Evolutionary conservation across 2,888 invertebrate species (phyloP).

Genomic region (Tethea ocularis): DNA sequence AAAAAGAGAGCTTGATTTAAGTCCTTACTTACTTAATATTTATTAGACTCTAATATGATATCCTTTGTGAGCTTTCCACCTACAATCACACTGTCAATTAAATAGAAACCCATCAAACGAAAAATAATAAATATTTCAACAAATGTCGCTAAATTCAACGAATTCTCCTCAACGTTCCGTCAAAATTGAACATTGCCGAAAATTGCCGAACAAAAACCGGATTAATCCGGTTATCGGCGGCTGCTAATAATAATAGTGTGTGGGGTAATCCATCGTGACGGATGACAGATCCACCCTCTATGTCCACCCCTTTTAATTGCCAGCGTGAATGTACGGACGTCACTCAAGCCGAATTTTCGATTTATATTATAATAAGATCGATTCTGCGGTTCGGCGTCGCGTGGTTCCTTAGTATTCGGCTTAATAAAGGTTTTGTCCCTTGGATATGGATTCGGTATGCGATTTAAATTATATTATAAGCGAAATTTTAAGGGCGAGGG

Average conservation of each 20-base stretch:
- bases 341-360: conserved; percentile 73
- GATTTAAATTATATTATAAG: conserved; percentile 3
- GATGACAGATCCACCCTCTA: conserved; percentile 62
- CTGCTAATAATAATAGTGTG: conserved; percentile 78
- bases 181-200: conserved; percentile 39
- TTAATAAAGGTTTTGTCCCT: conserved; percentile 31
- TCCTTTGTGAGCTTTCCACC: too few relatives aligned
- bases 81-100: too few relatives aligned
- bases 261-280: conserved; percentile 73
- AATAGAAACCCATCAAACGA: too few relatives aligned
- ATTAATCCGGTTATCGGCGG: conserved; percentile 73
- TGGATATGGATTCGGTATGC: conserved; percentile 13
- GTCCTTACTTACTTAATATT: too few relatives aligned
- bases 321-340: conserved; percentile 66
- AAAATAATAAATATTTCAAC: background rate
- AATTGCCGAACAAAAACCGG: conserved; percentile 68
- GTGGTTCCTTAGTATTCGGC: conserved; percentile 35
- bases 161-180: conserved; percentile 18
- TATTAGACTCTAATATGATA: too few relatives aligned
- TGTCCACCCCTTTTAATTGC: conserved; percentile 80
- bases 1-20: too few relatives aligned
- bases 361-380: conserved; percentile 81
- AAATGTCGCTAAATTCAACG: background rate
- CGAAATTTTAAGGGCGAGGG: conserved; percentile 11
- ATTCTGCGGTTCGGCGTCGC: conserved; percentile 42